These are phyloP conservation scores for Oplegnathus fasciatus DNA, from an alignment of 2,113 vertebrate species.

Conservation along the genomic window DNA sequence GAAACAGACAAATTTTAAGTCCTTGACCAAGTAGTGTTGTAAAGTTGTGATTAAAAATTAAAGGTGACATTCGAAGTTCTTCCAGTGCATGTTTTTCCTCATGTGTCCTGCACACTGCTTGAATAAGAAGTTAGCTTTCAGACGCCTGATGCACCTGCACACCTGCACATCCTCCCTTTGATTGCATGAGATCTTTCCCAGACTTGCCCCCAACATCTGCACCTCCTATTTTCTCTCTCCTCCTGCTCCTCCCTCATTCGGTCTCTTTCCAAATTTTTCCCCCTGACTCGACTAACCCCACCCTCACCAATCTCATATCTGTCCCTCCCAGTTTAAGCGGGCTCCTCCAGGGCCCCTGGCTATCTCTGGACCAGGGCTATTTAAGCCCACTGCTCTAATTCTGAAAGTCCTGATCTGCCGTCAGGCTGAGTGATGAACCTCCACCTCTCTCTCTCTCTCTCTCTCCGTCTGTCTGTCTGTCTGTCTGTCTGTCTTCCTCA, in stretches of 20 bases:
- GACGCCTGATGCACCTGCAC: constrained; percentile 31
- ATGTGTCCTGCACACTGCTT: not conserved
- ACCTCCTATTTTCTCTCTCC: constrained; percentile 7
- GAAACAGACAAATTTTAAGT: constrained; percentile 2
- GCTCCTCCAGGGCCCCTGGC: constrained; percentile 77
- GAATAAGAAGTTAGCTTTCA: constrained; percentile 36
- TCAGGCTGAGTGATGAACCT: constrained; percentile 79
- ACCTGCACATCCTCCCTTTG: constrained; percentile 7
- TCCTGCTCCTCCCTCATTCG: constrained; percentile 15
- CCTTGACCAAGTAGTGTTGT: not conserved
- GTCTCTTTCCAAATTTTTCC: constrained; percentile 37
- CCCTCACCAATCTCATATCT: constrained; percentile 53
- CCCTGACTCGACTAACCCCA: constrained; percentile 38
- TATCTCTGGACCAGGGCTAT: constrained; percentile 83
- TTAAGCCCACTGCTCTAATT: constrained; percentile 85
- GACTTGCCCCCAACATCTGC: constrained; percentile 52
- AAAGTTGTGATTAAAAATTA: constrained; percentile 28
- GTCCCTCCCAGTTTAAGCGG: constrained; percentile 66
- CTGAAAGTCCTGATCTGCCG: constrained; percentile 79
- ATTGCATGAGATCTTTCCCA: constrained; percentile 6
- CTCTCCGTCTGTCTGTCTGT: constrained; percentile 32
- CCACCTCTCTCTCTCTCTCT: constrained; percentile 60
- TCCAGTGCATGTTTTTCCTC: not conserved
- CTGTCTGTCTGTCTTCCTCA: constrained; percentile 51
- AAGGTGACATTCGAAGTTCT: constrained; percentile 15